A percentile compares a stretch with the other conserved stretches of the same genome.
Evolutionary conservation across 2,888 invertebrate species (phyloP).

Genomic region (Tinea trinotella): DNA sequence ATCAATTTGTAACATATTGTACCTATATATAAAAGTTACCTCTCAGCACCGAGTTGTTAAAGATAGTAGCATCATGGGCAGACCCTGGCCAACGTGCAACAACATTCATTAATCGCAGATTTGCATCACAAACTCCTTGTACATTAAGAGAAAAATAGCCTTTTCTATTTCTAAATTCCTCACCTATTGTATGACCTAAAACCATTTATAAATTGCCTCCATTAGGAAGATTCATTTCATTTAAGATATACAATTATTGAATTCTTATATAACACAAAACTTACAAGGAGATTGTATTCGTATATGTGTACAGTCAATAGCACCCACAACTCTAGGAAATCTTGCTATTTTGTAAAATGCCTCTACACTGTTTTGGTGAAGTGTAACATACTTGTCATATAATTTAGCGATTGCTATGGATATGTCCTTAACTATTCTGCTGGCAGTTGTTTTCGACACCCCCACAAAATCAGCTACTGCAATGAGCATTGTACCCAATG

Average conservation of each 20-base stretch:
- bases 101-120: conserved; percentile 21
- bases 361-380: conserved; percentile 22
- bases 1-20: neutral
- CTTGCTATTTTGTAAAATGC: conserved; percentile 25
- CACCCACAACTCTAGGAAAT: conserved; percentile 27
- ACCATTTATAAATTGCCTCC: neutral
- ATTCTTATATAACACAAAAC: no score
- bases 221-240: no score
- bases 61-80: conserved; percentile 22
- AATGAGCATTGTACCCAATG: no score
- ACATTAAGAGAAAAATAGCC: conserved; percentile 24
- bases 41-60: conserved; percentile 20
- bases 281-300: conserved; percentile 26
- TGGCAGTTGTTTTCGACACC: conserved; percentile 19
- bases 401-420: conserved; percentile 24
- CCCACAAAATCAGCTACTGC: no score
- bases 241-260: neutral
- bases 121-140: conserved; percentile 23
- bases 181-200: conserved; percentile 18
- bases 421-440: conserved; percentile 26
- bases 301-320: conserved; percentile 26
- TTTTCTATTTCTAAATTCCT: conserved; percentile 25
- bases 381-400: conserved; percentile 25
- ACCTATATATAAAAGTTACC: neutral
- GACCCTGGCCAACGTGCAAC: conserved; percentile 23